Conservation (phyloP, 2,797 vertebrate genomes). For the Sylvia borin region DNA sequence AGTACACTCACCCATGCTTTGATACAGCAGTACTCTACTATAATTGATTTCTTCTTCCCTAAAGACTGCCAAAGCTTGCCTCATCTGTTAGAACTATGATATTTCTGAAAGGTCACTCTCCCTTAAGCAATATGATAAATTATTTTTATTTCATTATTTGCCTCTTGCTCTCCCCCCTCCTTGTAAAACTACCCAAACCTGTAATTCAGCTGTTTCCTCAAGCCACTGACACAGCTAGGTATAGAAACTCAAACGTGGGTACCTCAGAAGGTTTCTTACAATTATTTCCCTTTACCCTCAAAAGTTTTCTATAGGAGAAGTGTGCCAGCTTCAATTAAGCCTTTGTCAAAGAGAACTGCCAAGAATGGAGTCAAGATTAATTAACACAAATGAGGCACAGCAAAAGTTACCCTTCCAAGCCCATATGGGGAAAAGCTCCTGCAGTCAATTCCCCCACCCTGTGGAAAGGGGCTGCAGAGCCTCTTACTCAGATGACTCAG, state of each 20-base stretch:
- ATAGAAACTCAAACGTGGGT: not conserved
- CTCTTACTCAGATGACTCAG: not conserved
- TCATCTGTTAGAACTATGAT: constrained; percentile 15
- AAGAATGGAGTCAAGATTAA: not conserved
- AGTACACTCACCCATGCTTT: not conserved
- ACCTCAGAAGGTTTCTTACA: not conserved
- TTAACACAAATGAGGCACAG: not conserved
- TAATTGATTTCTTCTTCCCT: not conserved
- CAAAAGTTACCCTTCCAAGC: not conserved
- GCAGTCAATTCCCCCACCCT: not conserved
- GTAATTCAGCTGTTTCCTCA: not conserved
- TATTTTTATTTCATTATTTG: constrained; percentile 24
- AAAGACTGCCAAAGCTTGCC: not conserved
- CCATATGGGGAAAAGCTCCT: not conserved
- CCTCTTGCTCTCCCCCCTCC: not conserved
- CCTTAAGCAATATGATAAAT: constrained; percentile 25
- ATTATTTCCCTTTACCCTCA: not conserved
- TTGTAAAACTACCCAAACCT: not conserved
- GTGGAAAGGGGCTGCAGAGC: not conserved
- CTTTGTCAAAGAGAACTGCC: not conserved
- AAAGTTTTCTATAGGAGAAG: not conserved
- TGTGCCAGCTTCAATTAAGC: not conserved
- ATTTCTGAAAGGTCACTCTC: constrained; percentile 40
- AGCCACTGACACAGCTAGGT: not conserved
- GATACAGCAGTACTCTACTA: not conserved